These are phyloP conservation scores for Achlya flavicornis DNA, from an alignment of 2,888 invertebrate species.

Conservation along the genomic window DNA sequence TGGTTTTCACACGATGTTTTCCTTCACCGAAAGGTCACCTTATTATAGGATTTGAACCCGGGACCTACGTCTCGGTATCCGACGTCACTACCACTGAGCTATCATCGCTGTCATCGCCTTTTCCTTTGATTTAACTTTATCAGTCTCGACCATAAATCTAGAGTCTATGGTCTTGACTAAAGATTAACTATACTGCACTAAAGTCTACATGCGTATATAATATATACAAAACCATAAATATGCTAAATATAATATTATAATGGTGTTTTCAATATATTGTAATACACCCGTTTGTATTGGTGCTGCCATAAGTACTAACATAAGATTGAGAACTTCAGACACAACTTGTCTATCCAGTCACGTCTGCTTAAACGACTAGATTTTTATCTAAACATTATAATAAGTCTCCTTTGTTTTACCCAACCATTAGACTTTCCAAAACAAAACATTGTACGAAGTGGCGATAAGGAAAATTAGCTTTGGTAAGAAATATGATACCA, in stretches of 20 bases:
- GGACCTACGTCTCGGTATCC: too few species aligned
- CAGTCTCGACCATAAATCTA: too few species aligned
- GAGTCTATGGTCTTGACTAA: too few species aligned
- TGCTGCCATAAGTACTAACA: neutral
- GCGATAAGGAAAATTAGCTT: constrained; percentile 3
- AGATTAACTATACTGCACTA: too few species aligned
- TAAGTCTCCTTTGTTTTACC: neutral
- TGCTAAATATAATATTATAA: too few species aligned
- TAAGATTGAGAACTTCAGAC: neutral
- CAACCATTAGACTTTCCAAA: neutral
- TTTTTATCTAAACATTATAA: constrained; percentile 9
- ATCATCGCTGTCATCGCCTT: too few species aligned
- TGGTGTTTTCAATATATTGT: neutral
- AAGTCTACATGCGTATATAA: neutral
- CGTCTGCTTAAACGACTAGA: constrained; percentile 6
- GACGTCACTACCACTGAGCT: too few species aligned
- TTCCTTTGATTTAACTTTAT: too few species aligned
- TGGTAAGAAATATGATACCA: neutral
- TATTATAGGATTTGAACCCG: too few species aligned
- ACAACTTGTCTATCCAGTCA: constrained; percentile 6
- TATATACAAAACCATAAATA: neutral
- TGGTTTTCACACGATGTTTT: too few species aligned
- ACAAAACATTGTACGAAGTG: neutral
- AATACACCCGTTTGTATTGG: neutral
- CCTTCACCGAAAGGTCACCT: too few species aligned